Conservation (phyloP, 2,888 invertebrate species). For the Thera obeliscata region DNA sequence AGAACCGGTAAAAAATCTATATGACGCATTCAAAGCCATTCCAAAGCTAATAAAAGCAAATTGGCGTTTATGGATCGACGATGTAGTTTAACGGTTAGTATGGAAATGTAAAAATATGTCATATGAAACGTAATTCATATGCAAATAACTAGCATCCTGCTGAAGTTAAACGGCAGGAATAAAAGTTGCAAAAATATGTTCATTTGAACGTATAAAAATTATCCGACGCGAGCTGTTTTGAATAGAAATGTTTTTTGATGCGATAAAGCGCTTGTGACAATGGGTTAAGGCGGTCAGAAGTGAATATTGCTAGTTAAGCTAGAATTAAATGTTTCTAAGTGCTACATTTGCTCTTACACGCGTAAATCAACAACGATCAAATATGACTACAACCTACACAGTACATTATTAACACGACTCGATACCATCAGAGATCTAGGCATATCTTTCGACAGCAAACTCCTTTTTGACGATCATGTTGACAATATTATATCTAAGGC, state of each 20-base stretch:
- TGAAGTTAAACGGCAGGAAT: slow-evolving; percentile 69
- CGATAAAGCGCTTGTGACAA: slow-evolving; percentile 16
- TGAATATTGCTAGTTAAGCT: not conserved
- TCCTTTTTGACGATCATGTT: too few relatives aligned
- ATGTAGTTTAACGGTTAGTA: slow-evolving; percentile 57
- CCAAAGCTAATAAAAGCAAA: slow-evolving; percentile 45
- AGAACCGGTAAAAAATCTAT: slow-evolving; percentile 6
- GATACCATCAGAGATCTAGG: too few relatives aligned
- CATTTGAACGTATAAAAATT: slow-evolving; percentile 68
- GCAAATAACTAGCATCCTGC: slow-evolving; percentile 68
- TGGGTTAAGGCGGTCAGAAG: slow-evolving; percentile 8
- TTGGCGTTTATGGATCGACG: slow-evolving; percentile 47
- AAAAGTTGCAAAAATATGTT: slow-evolving; percentile 70
- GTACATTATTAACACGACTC: too few relatives aligned
- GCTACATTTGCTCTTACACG: too few relatives aligned
- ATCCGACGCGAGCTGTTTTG: slow-evolving; percentile 44
- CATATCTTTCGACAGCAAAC: too few relatives aligned
- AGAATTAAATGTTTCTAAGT: too few relatives aligned
- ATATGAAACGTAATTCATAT: slow-evolving; percentile 70
- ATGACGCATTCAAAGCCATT: slow-evolving; percentile 18
- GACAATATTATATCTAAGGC: too few relatives aligned
- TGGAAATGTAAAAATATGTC: slow-evolving; percentile 63
- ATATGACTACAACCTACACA: too few relatives aligned
- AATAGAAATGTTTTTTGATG: slow-evolving; percentile 39
- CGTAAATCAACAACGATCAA: too few relatives aligned